A percentile compares a stretch with the other conserved stretches of the same genome.
These are phyloP conservation scores for Eupithecia subfuscata DNA, from an alignment of 2,888 invertebrate species.

Conservation along the genomic window DNA sequence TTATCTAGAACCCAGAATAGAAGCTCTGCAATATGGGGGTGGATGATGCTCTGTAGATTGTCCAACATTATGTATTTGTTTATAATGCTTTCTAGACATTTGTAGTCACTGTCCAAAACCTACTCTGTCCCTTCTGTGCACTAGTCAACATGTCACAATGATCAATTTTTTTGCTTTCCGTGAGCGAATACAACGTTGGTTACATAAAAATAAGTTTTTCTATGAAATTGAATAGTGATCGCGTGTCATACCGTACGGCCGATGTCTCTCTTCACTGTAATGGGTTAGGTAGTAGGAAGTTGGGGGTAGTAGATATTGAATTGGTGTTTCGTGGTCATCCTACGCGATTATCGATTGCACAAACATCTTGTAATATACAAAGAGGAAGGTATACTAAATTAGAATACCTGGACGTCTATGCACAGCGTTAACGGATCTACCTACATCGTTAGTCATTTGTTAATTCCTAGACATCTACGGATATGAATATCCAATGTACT, in stretches of 20 bases:
- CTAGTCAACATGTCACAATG: conserved; percentile 42
- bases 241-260: conserved; percentile 70
- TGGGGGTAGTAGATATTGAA: not conserved
- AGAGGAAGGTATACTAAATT: not conserved
- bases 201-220: conserved; percentile 74
- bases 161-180: conserved; percentile 67
- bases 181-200: conserved; percentile 62
- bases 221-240: conserved; percentile 78
- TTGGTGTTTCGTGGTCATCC: not conserved
- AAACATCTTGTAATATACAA: not conserved
- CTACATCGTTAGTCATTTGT: too few relatives aligned
- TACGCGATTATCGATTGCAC: not conserved
- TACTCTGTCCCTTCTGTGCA: conserved; percentile 17
- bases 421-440: not conserved
- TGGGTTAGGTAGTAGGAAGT: conserved; percentile 55
- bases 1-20: not conserved
- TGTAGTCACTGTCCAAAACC: too few relatives aligned
- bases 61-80: not conserved
- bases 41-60: not conserved
- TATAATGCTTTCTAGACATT: not conserved
- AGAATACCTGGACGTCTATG: not conserved
- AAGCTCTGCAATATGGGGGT: not conserved
- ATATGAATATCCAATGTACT: too few relatives aligned
- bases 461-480: too few relatives aligned
- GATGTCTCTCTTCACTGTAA: conserved; percentile 74